Base-by-base conservation (phyloP, 2,113 vertebrate species). In the Hucho hucho region DNA sequence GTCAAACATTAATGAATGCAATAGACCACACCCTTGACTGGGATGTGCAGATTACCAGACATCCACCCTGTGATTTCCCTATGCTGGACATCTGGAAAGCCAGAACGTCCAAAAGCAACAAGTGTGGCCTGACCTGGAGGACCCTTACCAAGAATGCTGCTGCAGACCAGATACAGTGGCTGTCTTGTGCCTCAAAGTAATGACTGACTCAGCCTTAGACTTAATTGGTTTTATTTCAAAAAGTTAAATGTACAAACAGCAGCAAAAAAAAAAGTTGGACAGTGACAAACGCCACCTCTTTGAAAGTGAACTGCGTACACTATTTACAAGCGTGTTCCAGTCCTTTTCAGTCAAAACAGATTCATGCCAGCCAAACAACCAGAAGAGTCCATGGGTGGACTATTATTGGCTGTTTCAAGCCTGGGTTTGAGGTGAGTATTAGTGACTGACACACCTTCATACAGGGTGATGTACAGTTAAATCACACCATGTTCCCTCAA, bases 141-240 rank as follows among this genome's bases (percentile, higher is more conserved):
- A 12, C 37, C 9, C 37, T 43, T 43, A 43, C 2, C 9, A 43
- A 43, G 37, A 43, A 11, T 43, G 37, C 37, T 43, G 37, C 37
- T 32, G 32, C 32, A 32, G 32, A 32, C 32, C 32, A 0, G 32
- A 32, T 32, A 32, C 32, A 32, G 32, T 49, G 12, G 47, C 13
- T 53, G 16, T 14, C 49, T 53, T 14, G 49, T 26, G 26, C 13
- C 16, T 28, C 16, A 28, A 65, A 20, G 1, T 65, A 25, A 84
- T 78, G 71, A 85, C 69, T 79, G 6, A 32, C 32, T 28, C 70
- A 83, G 77, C 83, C 79, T 78, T 81, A 84, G 86, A 28, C 28
- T 28, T 29, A 81, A 76, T 32, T 56, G 7, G 32, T 85, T 91
- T 90, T 89, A 90, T 91, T 90, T 89, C 79, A 88, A 86, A 14